Percentiles rank a stretch among this genome's conserved stretches.
These are phyloP conservation scores for Sceliomorpha sp. DNA, from an alignment of 2,888 invertebrate species.

Conservation along the genomic window DNA sequence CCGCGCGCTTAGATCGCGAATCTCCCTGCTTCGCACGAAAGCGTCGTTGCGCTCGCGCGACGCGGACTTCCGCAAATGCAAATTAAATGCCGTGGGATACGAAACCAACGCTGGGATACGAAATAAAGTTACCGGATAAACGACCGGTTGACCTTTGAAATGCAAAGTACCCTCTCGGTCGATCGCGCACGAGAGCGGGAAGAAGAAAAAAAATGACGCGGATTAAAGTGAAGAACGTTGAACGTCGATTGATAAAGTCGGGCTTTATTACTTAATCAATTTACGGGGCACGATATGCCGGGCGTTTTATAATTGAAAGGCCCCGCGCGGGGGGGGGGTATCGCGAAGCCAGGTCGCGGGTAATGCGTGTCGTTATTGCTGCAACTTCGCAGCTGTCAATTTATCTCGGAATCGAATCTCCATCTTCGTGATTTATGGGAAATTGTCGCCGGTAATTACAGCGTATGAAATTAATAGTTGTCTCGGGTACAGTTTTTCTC, in stretches of 20 bases:
- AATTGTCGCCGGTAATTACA: no score
- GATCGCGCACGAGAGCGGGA: conserved; percentile 11
- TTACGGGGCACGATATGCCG: no score
- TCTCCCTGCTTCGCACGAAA: conserved; percentile 37
- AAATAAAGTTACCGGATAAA: conserved; percentile 56
- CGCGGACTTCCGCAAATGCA: conserved; percentile 63
- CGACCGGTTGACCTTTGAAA: conserved; percentile 59
- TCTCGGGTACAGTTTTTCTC: no score
- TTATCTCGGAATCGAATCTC: no score
- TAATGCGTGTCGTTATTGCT: no score
- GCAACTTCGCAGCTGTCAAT: no score
- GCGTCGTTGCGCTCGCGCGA: conserved; percentile 23
- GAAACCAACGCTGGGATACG: conserved; percentile 54
- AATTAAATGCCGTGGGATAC: conserved; percentile 62
- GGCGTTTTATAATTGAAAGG: no score
- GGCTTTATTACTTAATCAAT: no score
- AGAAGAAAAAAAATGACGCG: not conserved
- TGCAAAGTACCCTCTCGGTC: conserved; percentile 46
- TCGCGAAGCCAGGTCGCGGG: no score
- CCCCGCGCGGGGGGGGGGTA: no score
- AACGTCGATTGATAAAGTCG: not conserved
- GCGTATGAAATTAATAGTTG: no score
- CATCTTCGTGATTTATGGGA: no score
- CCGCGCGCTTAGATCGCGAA: conserved; percentile 35
- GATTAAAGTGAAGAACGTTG: not conserved